These are phyloP conservation scores for Globicephala melas DNA, from an alignment of 2,113 vertebrate genomes.

Conservation along the genomic window DNA sequence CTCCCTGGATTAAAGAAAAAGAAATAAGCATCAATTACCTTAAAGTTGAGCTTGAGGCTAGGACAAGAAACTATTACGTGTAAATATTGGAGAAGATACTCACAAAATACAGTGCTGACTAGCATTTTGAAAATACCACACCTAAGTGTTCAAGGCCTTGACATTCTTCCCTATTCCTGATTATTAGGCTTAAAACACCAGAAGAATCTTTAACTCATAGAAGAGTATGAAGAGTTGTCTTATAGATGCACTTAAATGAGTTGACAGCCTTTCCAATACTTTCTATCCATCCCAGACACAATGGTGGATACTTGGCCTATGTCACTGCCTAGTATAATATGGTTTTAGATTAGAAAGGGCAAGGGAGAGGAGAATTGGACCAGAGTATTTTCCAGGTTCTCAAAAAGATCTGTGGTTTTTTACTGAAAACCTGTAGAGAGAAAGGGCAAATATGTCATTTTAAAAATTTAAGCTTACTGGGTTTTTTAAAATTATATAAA, in stretches of 20 bases:
- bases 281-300: not conserved
- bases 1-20: not conserved
- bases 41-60: not conserved
- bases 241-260: not conserved
- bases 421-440: not conserved
- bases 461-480: not conserved
- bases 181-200: constrained; percentile 23
- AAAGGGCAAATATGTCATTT: not conserved
- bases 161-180: not conserved
- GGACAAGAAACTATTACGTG: not conserved
- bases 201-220: not conserved
- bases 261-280: not conserved
- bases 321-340: not conserved
- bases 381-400: constrained; percentile 3
- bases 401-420: not conserved
- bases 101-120: not conserved
- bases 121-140: constrained; percentile 30
- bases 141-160: not conserved
- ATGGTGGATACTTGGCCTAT: not conserved
- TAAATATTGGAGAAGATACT: not conserved
- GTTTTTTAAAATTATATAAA: not conserved
- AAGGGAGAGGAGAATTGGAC: not conserved
- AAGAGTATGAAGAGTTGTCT: not conserved
- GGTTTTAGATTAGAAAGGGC: not conserved
- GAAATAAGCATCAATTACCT: not conserved